A percentile compares a stretch with the other conserved stretches of the same genome.
Conservation (phyloP, 1,140 invertebrate species). For the Adoxophyes honmai region DNA sequence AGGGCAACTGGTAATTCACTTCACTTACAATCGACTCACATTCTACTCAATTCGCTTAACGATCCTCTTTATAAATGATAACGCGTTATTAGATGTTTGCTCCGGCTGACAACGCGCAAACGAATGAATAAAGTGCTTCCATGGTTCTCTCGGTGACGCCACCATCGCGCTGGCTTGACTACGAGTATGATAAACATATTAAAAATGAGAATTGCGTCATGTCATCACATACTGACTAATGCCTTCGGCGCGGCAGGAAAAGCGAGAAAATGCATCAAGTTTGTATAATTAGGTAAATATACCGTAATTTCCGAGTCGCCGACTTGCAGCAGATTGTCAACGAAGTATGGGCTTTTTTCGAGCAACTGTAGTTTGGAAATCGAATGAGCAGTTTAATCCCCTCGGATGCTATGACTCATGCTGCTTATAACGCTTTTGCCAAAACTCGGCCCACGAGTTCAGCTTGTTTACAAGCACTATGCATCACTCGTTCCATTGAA, state of each 20-base stretch:
- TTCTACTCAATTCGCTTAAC: slow-evolving; percentile 14
- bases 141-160: slow-evolving; percentile 24
- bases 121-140: slow-evolving; percentile 26
- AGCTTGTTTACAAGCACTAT: background rate
- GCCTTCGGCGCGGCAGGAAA: background rate
- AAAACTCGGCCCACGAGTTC: background rate
- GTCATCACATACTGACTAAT: slow-evolving; percentile 12
- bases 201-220: slow-evolving; percentile 32
- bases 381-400: background rate
- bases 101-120: slow-evolving; percentile 18
- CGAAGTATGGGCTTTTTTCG: background rate
- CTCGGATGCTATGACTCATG: slow-evolving; percentile 6
- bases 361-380: background rate
- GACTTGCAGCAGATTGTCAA: background rate
- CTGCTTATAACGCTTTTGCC: background rate
- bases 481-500: background rate
- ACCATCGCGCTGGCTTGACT: slow-evolving; percentile 1
- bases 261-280: slow-evolving; percentile 9
- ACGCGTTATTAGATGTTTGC: slow-evolving; percentile 23
- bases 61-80: slow-evolving; percentile 19
- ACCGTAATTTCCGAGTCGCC: background rate
- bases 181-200: slow-evolving; percentile 31
- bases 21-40: slow-evolving; percentile 11
- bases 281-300: no score
- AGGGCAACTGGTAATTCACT: slow-evolving; percentile 11